Conservation (phyloP, 2,888 invertebrate species). For the Scaptomyza polygonia region DNA sequence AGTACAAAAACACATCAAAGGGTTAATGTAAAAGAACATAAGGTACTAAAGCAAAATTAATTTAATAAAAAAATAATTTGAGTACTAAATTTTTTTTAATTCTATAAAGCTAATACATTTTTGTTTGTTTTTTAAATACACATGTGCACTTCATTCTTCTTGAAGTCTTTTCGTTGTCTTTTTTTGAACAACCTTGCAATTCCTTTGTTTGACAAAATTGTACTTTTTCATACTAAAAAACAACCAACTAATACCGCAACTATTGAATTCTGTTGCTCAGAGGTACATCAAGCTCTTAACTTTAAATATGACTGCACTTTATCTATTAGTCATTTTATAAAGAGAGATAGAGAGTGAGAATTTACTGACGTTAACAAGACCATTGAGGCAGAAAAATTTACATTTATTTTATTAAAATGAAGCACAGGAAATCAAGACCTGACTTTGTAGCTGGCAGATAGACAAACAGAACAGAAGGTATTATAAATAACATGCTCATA, state of each 20-base stretch:
- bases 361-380: slow-evolving; percentile 62
- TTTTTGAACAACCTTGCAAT: too few species aligned
- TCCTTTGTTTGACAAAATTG: too few species aligned
- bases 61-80: too few species aligned
- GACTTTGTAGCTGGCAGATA: slow-evolving; percentile 45
- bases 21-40: too few species aligned
- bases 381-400: slow-evolving; percentile 72
- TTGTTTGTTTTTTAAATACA: too few species aligned
- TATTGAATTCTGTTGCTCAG: slow-evolving; percentile 5
- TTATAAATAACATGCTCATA: slow-evolving; percentile 58
- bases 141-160: too few species aligned
- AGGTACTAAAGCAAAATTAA: too few species aligned
- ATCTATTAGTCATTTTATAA: slow-evolving; percentile 78
- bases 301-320: slow-evolving; percentile 60
- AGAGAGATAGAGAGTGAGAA: slow-evolving; percentile 49
- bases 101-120: too few species aligned
- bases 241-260: slow-evolving; percentile 32
- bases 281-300: slow-evolving; percentile 23
- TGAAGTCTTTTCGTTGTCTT: too few species aligned
- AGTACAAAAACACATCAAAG: too few species aligned
- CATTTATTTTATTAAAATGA: slow-evolving; percentile 50
- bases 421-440: slow-evolving; percentile 61
- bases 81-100: too few species aligned
- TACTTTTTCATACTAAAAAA: too few species aligned
- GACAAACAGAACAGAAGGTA: slow-evolving; percentile 66